Conservation (phyloP, 1,140 invertebrate genomes). For the Drosophila sucinea region DNA sequence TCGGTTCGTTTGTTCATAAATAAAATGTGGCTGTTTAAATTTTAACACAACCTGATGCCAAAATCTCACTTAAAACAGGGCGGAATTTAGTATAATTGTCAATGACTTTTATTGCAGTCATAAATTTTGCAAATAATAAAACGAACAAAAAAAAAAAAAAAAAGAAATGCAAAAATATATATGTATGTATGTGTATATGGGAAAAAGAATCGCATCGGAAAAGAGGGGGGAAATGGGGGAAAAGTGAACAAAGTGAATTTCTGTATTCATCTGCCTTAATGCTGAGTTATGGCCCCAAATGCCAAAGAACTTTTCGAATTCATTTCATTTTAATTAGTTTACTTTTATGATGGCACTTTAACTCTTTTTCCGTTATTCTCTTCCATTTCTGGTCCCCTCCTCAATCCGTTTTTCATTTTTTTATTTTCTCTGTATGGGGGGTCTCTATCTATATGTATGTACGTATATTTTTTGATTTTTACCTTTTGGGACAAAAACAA, state of each 20-base stretch:
- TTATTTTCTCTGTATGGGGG: not conserved
- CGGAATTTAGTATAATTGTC: conserved; percentile 70
- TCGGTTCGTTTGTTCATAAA: conserved; percentile 36
- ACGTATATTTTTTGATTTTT: conserved; percentile 25
- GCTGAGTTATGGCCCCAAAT: conserved; percentile 68
- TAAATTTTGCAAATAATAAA: conserved; percentile 54
- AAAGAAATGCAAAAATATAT: conserved; percentile 18
- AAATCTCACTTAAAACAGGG: conserved; percentile 47
- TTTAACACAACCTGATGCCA: conserved; percentile 48
- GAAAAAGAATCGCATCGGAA: not conserved
- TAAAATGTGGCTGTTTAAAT: conserved; percentile 48
- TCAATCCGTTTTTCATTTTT: too few species aligned
- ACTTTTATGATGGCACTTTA: conserved; percentile 49
- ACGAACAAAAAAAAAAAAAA: conserved; percentile 12
- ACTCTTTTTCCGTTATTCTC: conserved; percentile 8
- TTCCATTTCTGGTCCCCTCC: conserved; percentile 25
- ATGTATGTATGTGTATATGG: not conserved
- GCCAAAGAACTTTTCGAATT: conserved; percentile 57
- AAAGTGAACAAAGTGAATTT: conserved; percentile 42
- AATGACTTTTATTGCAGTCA: conserved; percentile 69
- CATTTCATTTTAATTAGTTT: conserved; percentile 78
- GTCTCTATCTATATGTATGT: not conserved
- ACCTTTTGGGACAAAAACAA: conserved; percentile 26
- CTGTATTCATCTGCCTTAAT: conserved; percentile 57
- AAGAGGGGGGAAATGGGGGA: not conserved